Percentiles rank a stretch among this genome's conserved stretches.
Evolutionary conservation across 2,888 invertebrate species (phyloP).

Genomic region (Agrypnus murinus): DNA sequence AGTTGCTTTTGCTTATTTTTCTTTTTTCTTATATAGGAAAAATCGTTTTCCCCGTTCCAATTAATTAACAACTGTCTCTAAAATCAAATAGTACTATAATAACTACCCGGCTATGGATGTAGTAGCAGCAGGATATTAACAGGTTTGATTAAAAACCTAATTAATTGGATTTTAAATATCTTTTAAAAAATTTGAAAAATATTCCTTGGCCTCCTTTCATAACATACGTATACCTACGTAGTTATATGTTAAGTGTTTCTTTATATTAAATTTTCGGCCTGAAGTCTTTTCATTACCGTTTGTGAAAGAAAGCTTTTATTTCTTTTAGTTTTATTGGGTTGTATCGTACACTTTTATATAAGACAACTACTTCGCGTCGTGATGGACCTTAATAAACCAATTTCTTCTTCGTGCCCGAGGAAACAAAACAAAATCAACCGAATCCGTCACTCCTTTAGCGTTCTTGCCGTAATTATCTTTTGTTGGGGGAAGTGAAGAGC

Average conservation of each 20-base stretch:
- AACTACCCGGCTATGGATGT: too few species aligned
- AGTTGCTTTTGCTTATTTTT: too few species aligned
- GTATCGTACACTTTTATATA: slow-evolving; percentile 10
- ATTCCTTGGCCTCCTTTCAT: slow-evolving; percentile 8
- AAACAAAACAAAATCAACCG: slow-evolving; percentile 36
- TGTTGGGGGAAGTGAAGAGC: slow-evolving; percentile 35
- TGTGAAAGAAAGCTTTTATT: slow-evolving; percentile 8
- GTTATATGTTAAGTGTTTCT: background rate
- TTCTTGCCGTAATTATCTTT: slow-evolving; percentile 43
- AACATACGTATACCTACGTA: too few species aligned
- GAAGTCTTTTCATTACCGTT: slow-evolving; percentile 1
- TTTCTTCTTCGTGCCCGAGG: slow-evolving; percentile 30
- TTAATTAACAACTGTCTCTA: too few species aligned
- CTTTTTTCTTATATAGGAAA: too few species aligned
- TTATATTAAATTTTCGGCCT: slow-evolving; percentile 16
- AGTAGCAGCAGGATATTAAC: too few species aligned
- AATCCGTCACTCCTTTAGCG: slow-evolving; percentile 31
- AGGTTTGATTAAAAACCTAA: too few species aligned
- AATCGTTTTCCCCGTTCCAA: too few species aligned
- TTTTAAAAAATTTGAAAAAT: too few species aligned
- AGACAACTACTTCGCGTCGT: slow-evolving; percentile 11
- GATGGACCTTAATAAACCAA: slow-evolving; percentile 35
- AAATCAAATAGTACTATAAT: too few species aligned
- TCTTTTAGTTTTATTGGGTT: slow-evolving; percentile 19
- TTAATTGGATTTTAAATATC: too few species aligned